Base-by-base conservation (phyloP, 35 echinoderm and acorn worm genomes). In the Holothuria glaberrima region DNA sequence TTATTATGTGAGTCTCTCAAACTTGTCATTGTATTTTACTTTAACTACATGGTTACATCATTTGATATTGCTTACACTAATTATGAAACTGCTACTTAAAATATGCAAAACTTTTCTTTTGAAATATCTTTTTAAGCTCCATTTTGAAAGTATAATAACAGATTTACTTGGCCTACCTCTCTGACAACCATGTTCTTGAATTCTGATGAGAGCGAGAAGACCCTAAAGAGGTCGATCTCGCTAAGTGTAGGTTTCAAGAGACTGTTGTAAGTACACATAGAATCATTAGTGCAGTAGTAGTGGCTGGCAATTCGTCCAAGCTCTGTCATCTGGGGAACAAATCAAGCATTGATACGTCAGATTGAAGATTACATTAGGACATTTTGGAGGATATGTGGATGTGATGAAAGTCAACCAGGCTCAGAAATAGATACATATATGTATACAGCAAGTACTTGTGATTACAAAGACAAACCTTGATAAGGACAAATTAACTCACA, bases 261-360 rank as follows among this genome's bases (percentile, higher is more conserved):
- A 14, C 93, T 94, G 93, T 99, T 95, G 93, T 99, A 99, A 31
- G 97, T 99, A 16, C 93, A 44, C 82, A 94, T 98, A 31, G 93
- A 95, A 7, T 99, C 97, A 34, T 99, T 93, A 91, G 97, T 99
- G 62, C 93, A 99, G 88, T 95, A 99, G 75, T 99, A 99, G 63
- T 99, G 97, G 64, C 97, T 99, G 73, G 93, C 97, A 58, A 99
- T 99, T 12, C 97, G 93, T 48, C 97, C 97, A 38, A 99, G 91
- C 61, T 99, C 97, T 21, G 97, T 99, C 32, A 99, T 94, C 97
- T 99, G 25, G 1, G 58, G 22, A 46, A 65, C 5, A 54, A 9
- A 54, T 54, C 5, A 54, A 54, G 12, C 50, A 54, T 54, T 54
- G 50, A 54, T 54, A 54, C 13, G 16, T 54, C 0, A 54, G 0